A percentile compares a stretch with the other conserved stretches of the same genome.
Evolutionary conservation across 2,888 invertebrate genomes (phyloP).

Genomic region (Saturnia pavonia): DNA sequence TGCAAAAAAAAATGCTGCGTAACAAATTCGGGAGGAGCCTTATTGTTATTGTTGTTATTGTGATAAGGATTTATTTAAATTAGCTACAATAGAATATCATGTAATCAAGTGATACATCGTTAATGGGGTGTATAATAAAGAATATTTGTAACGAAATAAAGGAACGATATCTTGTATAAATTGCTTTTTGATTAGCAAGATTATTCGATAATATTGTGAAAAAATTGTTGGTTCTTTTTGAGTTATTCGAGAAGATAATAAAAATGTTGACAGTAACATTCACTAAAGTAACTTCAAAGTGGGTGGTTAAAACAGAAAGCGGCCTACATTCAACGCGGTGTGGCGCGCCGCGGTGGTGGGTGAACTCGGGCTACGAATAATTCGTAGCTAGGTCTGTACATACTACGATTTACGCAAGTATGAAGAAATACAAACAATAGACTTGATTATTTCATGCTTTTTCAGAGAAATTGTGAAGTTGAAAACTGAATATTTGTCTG

Average conservation of each 20-base stretch:
- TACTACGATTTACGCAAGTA: background rate
- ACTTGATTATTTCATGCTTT: background rate
- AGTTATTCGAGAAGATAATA: constrained; percentile 9
- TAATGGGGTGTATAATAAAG: too few relatives aligned
- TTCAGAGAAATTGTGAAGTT: background rate
- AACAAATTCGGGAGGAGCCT: too few relatives aligned
- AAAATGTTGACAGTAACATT: constrained; percentile 5
- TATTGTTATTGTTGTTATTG: too few relatives aligned
- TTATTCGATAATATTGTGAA: background rate
- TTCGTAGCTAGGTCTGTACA: constrained; percentile 5
- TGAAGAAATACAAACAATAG: constrained; percentile 17
- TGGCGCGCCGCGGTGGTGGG: background rate
- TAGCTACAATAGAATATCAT: too few relatives aligned
- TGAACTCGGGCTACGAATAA: background rate
- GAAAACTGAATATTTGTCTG: background rate
- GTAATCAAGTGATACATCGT: too few relatives aligned
- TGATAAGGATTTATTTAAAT: too few relatives aligned
- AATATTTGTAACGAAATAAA: background rate
- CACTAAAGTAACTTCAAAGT: constrained; percentile 1
- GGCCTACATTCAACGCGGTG: background rate
- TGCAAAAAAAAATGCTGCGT: too few relatives aligned
- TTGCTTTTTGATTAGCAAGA: background rate
- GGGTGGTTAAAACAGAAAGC: constrained; percentile 3
- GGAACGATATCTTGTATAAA: background rate
- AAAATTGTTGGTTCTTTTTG: background rate